A percentile compares a stretch with the other conserved stretches of the same genome.
These are phyloP conservation scores for Pteropus alecto DNA, from an alignment of 2,113 vertebrate genomes.

Conservation along the genomic window DNA sequence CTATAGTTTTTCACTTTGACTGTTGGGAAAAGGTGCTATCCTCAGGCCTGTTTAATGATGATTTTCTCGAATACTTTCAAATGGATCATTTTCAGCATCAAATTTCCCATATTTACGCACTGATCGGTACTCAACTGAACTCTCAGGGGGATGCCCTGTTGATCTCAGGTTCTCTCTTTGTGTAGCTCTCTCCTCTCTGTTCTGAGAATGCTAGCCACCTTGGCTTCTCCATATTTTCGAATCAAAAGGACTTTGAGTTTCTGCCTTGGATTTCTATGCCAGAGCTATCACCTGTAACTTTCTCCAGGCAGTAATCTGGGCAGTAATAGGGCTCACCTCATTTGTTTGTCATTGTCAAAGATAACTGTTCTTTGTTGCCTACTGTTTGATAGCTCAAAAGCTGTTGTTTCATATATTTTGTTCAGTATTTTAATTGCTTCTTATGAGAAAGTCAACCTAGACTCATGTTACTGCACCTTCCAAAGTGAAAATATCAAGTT, in stretches of 20 bases:
- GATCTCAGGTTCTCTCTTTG: background rate
- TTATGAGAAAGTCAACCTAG: background rate
- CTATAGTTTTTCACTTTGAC: background rate
- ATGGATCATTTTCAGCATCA: background rate
- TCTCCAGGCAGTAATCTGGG: background rate
- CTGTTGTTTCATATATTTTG: background rate
- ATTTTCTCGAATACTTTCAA: background rate
- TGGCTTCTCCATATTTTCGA: background rate
- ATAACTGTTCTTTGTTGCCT: background rate
- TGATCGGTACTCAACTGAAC: background rate
- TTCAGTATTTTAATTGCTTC: background rate
- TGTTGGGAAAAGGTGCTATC: background rate
- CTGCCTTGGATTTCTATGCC: background rate
- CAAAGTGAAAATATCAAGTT: background rate
- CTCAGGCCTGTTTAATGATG: background rate
- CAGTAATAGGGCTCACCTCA: background rate
- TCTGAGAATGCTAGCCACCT: background rate
- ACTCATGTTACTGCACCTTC: background rate
- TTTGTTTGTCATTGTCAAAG: background rate
- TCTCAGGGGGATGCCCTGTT: background rate
- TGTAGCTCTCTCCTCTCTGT: background rate
- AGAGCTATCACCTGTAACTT: background rate
- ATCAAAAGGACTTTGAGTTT: background rate
- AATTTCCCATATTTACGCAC: background rate
- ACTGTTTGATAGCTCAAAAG: background rate